A percentile compares a stretch with the other conserved stretches of the same genome.
Evolutionary conservation across 1,140 invertebrate genomes (phyloP).

Genomic region (Microplitis demolitor): DNA sequence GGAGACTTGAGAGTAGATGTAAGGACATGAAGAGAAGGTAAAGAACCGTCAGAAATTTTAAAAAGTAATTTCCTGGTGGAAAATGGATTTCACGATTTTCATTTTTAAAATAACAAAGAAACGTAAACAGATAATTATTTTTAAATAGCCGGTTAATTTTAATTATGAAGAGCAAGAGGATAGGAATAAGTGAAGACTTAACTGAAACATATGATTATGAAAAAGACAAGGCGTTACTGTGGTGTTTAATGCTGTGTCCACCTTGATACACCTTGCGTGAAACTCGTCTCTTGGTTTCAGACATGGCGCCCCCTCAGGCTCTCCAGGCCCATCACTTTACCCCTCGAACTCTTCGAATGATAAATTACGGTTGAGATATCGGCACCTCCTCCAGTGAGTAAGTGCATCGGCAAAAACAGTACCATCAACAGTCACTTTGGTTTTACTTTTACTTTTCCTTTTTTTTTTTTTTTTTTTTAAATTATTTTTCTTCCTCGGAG

Average conservation of each 20-base stretch:
- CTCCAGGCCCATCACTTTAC: constrained; percentile 27
- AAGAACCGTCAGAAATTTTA: not conserved
- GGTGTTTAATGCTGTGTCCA: no score
- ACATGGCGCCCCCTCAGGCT: not conserved
- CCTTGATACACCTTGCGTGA: no score
- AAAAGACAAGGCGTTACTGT: no score
- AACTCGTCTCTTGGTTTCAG: no score
- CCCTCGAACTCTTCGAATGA: constrained; percentile 44
- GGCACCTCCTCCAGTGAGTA: constrained; percentile 53
- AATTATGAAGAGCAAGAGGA: no score
- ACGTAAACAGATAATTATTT: no score
- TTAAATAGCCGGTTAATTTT: no score
- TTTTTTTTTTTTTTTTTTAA: not conserved
- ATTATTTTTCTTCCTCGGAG: not conserved
- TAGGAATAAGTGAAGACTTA: no score
- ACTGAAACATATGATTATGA: no score
- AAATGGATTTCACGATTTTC: no score
- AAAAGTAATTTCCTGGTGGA: not conserved
- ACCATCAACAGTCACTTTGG: not conserved
- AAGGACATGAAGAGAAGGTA: not conserved
- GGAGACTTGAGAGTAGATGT: constrained; percentile 13
- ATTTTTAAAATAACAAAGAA: no score
- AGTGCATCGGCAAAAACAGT: constrained; percentile 25
- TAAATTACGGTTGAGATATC: constrained; percentile 55
- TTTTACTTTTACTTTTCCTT: not conserved